phyloP scores from a whole-genome alignment of 2,797 vertebrate genomes.

The Cuniculus paca region DNA sequence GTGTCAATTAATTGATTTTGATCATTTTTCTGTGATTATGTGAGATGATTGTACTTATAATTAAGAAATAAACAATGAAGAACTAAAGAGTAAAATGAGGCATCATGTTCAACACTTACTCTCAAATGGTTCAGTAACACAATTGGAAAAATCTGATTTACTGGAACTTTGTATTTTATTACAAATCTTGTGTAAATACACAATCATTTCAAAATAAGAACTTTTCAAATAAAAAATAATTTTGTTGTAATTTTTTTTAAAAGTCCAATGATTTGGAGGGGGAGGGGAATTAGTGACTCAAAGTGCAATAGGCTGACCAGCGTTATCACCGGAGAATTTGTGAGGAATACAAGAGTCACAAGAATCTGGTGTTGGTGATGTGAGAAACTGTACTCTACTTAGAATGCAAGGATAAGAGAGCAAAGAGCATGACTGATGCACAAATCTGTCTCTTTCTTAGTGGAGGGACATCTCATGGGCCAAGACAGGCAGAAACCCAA shows the following conservation, averaged over 20 bases:
- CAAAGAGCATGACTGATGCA: background rate
- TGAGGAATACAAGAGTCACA: background rate
- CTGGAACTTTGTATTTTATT: background rate
- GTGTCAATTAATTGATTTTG: background rate
- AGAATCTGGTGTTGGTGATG: background rate
- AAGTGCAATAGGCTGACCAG: background rate
- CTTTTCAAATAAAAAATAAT: background rate
- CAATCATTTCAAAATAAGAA: conserved; percentile 50
- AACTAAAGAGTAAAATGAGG: background rate
- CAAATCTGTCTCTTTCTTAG: background rate
- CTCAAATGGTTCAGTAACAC: conserved; percentile 34
- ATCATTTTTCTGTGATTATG: background rate
- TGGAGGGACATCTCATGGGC: background rate
- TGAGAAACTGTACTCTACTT: background rate
- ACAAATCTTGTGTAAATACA: background rate
- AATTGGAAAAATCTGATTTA: background rate
- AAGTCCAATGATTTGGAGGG: background rate
- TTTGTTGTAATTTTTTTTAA: background rate
- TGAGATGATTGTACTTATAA: background rate
- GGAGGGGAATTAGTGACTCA: background rate
- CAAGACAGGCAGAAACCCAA: background rate
- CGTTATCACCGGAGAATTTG: background rate
- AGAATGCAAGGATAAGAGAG: conserved; percentile 11
- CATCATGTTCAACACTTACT: background rate
- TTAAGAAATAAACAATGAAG: background rate